Evolutionary conservation across 2,888 invertebrate species (phyloP), one percentile per base, ranked within the genome.

Genomic region (Cataglyphis cursor): DNA sequence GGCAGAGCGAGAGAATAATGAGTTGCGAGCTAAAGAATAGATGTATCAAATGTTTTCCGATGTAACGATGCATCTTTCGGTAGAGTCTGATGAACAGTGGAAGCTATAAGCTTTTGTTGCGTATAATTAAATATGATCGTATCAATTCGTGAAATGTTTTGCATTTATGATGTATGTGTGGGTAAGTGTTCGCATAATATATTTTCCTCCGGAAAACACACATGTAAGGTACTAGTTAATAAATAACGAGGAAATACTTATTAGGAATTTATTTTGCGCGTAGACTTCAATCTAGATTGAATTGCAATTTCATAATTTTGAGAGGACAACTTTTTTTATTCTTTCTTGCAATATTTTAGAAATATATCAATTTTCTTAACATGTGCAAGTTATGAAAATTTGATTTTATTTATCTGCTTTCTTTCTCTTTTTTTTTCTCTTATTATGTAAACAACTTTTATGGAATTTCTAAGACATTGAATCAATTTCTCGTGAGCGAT

Each of bases 71-170:
- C 44, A 61, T 44, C 62, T 62, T 54, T 6, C 38, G 38, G 28
- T 61, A 61, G n/a, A 41, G 24, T 72, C 38, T 4, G 59, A 72
- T 72, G n/a, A 9, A 15, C 10, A 15, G 15, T 6, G 0, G 18
- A 24, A 75, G 28, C 28, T 41, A 28, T 28, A 31, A 74, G n/a
- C 21, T 35, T 35, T 35, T 61, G 9, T 61, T 28, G 21, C 8
- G 8, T 28, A 5, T 1, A 5, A 81, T 84, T 74, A 87, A 66
- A 82, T 87, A 38, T 73, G 76, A 87, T 41, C 3, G 41, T 41
- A 41, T 41, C 41, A 12, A 41, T 66, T 62, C 28, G 31, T 1
- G 35, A 81, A 86, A 87, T 87, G 54, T 65, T 81, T 65, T 68
- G 72, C 31, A 2, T 70, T 70, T 21, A 12, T n/a, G 0, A 51